These are phyloP conservation scores for Aphrophora alni DNA, from an alignment of 2,888 invertebrate genomes.

Conservation along the genomic window DNA sequence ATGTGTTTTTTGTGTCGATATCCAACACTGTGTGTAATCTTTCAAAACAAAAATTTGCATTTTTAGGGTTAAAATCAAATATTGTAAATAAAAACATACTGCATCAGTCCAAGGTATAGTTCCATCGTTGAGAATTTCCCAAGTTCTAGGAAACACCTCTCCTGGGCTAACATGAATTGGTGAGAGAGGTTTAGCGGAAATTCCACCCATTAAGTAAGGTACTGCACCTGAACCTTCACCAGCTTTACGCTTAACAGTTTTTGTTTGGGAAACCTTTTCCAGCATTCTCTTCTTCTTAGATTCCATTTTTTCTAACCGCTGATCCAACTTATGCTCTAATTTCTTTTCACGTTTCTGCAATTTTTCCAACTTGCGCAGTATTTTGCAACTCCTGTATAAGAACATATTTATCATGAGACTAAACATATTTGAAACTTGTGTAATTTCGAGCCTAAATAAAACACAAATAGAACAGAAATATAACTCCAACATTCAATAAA, in stretches of 20 bases:
- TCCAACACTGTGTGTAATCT: too few relatives aligned
- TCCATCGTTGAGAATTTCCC: neutral
- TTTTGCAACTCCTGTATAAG: neutral
- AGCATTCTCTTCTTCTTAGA: neutral
- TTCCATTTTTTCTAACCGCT: neutral
- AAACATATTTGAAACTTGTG: too few relatives aligned
- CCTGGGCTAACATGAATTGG: neutral
- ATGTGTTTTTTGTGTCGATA: too few relatives aligned
- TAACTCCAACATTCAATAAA: too few relatives aligned
- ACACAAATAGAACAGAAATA: too few relatives aligned
- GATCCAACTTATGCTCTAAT: neutral
- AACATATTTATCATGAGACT: neutral
- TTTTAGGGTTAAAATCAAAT: too few relatives aligned
- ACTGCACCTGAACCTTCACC: neutral
- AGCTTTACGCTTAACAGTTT: neutral
- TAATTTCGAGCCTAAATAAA: too few relatives aligned
- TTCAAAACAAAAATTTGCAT: too few relatives aligned
- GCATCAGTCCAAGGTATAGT: neutral
- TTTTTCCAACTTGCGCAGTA: neutral
- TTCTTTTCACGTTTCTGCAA: neutral
- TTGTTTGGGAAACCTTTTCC: neutral
- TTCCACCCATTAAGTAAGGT: neutral
- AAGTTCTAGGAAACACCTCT: neutral
- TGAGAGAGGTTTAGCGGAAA: neutral
- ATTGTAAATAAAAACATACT: neutral